Evolutionary conservation across 2,113 vertebrate species (phyloP).

Genomic region (Geococcyx californianus): DNA sequence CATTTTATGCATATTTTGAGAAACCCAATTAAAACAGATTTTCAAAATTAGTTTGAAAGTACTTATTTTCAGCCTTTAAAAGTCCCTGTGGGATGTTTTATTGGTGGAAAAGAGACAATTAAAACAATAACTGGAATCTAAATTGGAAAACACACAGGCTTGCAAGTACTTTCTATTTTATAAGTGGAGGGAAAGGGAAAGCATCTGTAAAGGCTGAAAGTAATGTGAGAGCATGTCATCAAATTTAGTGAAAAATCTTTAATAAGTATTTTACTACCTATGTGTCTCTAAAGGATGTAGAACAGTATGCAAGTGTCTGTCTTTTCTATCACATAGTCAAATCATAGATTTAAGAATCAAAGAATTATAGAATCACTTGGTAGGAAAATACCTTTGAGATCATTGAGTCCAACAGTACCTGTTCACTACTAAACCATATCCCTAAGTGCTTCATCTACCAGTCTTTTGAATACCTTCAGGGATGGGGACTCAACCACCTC

Average conservation of each 20-base stretch:
- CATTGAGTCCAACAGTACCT: too few relatives aligned
- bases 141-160: background rate
- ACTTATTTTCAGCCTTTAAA: background rate
- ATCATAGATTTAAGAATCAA: too few relatives aligned
- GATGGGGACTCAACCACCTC: too few relatives aligned
- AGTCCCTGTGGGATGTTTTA: background rate
- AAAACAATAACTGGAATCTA: background rate
- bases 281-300: background rate
- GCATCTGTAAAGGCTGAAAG: background rate
- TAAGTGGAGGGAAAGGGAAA: background rate
- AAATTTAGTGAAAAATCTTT: background rate
- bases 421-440: too few relatives aligned
- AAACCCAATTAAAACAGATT: background rate
- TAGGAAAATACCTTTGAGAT: too few relatives aligned
- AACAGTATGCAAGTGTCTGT: background rate
- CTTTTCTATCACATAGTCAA: background rate
- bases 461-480: too few relatives aligned
- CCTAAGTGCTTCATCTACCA: too few relatives aligned
- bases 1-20: background rate
- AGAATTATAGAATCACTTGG: too few relatives aligned
- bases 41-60: background rate
- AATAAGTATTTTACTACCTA: background rate
- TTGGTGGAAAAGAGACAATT: background rate
- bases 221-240: background rate
- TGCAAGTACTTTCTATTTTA: background rate